Base-by-base conservation (phyloP, 2,113 vertebrate genomes). In the Sterrhoptilus dennistouni region DNA sequence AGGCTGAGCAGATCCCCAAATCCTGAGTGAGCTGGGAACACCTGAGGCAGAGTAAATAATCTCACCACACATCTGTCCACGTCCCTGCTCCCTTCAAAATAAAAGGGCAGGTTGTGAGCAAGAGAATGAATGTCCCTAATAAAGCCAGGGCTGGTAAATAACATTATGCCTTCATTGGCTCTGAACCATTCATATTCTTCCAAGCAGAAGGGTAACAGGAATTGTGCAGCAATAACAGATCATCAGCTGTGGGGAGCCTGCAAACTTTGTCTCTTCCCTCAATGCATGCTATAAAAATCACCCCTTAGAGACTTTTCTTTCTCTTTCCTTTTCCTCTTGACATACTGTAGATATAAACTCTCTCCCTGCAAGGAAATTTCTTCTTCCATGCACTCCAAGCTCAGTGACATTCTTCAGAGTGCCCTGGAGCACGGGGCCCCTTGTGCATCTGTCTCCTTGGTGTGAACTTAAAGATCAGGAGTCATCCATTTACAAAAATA, bases 351-450 rank as follows among this genome's bases (percentile, higher is more conserved):
- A 82, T 52, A 91, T n/a, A 91, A 91, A 87, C 72, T 49, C 74
- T 44, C 78, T 89, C 89, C 94, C 96, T 89, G 83, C 61, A 63
- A 94, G 94, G 89, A 35, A 66, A 75, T 87, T 64, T 95, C 83
- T 83, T 16, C 72, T 54, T 33, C 80, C 13, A 5, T 81, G 87
- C 76, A 53, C 49, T 61, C 89, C 77, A 91, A 94, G 94, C 94
- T 96, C 96, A 89, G 94, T 94, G 95, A 97, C 94, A 96, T 97
- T 96, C 91, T 68, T 52, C 52, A 10, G 1, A 8, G 56, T 75
- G 93, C 93, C 94, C 86, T 0, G 35, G 60, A 92, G 95, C 91
- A 10, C 64, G 3, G 38, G 59, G 79, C 61, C 66, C 66, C 70
- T 7, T 3, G 60, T 14, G 68, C 23, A 4, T 36, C 83, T 77